Evolutionary conservation across 1,140 invertebrate genomes (phyloP).

Genomic region (Phthorimaea operculella): DNA sequence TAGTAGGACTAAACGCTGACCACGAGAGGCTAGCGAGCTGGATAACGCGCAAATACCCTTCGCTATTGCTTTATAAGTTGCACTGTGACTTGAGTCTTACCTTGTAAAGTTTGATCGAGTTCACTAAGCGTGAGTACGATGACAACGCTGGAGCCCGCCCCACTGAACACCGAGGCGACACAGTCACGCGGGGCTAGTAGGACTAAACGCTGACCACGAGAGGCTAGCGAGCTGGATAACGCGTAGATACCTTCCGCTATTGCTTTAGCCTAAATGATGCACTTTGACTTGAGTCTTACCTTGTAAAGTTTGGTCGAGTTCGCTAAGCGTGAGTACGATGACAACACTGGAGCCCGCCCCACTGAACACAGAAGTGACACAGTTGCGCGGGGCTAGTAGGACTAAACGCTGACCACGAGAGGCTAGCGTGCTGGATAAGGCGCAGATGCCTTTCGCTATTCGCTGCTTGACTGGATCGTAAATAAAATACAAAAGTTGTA

Average conservation of each 20-base stretch:
- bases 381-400: slow-evolving; percentile 58
- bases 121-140: slow-evolving; percentile 44
- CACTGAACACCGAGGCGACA: slow-evolving; percentile 57
- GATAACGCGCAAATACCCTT: too few relatives aligned
- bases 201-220: slow-evolving; percentile 73
- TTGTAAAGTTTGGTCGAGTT: too few relatives aligned
- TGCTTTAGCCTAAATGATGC: too few relatives aligned
- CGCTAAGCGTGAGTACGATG: too few relatives aligned
- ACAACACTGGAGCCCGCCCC: too few relatives aligned
- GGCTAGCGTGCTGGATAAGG: slow-evolving; percentile 77
- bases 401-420: slow-evolving; percentile 74
- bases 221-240: slow-evolving; percentile 76
- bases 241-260: slow-evolving; percentile 82
- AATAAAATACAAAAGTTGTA: too few relatives aligned
- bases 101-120: slow-evolving; percentile 51
- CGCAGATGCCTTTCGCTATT: too few relatives aligned
- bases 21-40: too few relatives aligned
- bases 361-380: slow-evolving; percentile 51
- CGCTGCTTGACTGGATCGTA: too few relatives aligned
- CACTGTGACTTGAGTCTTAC: too few relatives aligned
- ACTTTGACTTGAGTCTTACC: slow-evolving; percentile 52
- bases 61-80: too few relatives aligned
- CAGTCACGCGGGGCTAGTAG: slow-evolving; percentile 59
- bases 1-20: too few relatives aligned
- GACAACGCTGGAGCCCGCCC: slow-evolving; percentile 46